Conservation (phyloP, 1,140 invertebrate species). For the Zaprionus inermis region DNA sequence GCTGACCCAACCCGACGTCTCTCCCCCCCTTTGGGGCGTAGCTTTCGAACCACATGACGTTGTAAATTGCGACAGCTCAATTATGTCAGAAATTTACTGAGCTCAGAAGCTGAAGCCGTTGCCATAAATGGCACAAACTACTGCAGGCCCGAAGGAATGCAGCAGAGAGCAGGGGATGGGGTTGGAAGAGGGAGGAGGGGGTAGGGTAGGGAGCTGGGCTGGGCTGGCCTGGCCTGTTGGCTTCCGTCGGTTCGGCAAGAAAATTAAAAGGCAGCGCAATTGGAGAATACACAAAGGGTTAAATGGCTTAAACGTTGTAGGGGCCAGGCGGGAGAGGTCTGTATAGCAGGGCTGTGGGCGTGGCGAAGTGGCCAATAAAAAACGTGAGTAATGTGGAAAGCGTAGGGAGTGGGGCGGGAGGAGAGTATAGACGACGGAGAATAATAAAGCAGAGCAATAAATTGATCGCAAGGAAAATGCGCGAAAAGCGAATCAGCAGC, state of each 20-base stretch:
- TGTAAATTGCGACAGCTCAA: conserved; percentile 62
- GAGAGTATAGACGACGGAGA: neutral
- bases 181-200: neutral
- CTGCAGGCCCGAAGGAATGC: conserved; percentile 34
- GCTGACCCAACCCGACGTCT: neutral
- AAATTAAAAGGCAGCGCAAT: conserved; percentile 71
- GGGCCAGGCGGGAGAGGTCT: neutral
- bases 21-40: neutral
- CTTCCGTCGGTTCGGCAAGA: conserved; percentile 41
- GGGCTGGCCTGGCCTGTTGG: conserved; percentile 25
- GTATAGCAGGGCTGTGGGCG: conserved; percentile 33
- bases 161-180: neutral
- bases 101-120: conserved; percentile 5
- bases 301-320: conserved; percentile 63
- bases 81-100: conserved; percentile 63
- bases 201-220: conserved; percentile 1
- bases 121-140: conserved; percentile 46
- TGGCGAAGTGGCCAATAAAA: conserved; percentile 72
- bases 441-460: conserved; percentile 50
- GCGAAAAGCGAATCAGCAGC: conserved; percentile 9
- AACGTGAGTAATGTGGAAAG: conserved; percentile 69
- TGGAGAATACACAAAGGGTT: conserved; percentile 70
- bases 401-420: neutral
- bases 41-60: conserved; percentile 31
- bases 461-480: conserved; percentile 64